A percentile compares a stretch with the other conserved stretches of the same genome.
These are phyloP conservation scores for Cryptosula pallasiana DNA, from an alignment of 2,888 invertebrate species.

Conservation along the genomic window DNA sequence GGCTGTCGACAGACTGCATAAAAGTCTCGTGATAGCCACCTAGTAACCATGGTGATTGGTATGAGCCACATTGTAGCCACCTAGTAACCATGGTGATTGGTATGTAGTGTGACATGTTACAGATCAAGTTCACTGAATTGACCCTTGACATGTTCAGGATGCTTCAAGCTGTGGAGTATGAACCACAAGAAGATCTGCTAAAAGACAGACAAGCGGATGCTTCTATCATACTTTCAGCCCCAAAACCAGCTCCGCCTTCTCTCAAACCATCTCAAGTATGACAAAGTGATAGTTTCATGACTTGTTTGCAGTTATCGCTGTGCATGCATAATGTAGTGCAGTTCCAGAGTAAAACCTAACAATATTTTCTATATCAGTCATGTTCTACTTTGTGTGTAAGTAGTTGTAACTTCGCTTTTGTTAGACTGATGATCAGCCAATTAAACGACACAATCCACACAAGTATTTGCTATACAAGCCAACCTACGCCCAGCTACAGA, in stretches of 20 bases:
- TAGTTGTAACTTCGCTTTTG: neutral
- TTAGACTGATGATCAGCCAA: constrained; percentile 61
- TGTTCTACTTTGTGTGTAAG: no score
- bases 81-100: no score
- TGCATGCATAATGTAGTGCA: neutral
- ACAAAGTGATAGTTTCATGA: no score
- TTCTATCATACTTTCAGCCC: neutral
- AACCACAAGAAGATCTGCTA: constrained; percentile 70
- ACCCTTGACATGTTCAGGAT: constrained; percentile 97
- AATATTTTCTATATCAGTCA: no score
- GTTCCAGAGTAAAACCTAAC: no score
- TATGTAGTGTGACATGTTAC: no score
- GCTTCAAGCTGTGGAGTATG: constrained; percentile 87
- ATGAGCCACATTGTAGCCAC: no score
- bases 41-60: no score
- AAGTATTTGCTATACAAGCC: constrained; percentile 94
- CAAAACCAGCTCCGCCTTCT: neutral
- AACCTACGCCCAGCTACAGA: constrained; percentile 84
- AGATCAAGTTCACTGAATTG: constrained; percentile 89
- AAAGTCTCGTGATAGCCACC: no score
- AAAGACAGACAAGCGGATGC: neutral
- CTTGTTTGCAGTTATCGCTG: neutral
- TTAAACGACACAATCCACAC: constrained; percentile 82
- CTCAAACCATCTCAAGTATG: neutral
- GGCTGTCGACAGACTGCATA: no score